phyloP scores from a whole-genome alignment of 1,140 invertebrate species.

The Lucilia cuprina region DNA sequence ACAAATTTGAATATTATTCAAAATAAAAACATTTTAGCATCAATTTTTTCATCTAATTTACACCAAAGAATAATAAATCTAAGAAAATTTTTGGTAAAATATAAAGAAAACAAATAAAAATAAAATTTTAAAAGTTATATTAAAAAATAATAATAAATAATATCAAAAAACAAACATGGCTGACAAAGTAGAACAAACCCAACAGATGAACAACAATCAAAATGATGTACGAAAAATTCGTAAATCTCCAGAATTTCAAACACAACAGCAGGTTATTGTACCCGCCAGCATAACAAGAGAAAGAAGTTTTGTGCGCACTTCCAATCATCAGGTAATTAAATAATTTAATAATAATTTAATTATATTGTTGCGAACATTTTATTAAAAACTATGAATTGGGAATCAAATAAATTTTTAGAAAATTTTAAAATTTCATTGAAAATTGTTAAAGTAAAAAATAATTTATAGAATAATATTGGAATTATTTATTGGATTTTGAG shows the following conservation, averaged over 20 bases:
- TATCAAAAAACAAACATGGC: constrained; percentile 21
- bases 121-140: neutral
- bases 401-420: too few species aligned
- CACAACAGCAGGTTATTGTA: constrained; percentile 42
- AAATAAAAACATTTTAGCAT: neutral
- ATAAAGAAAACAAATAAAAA: neutral
- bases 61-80: neutral
- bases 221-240: constrained; percentile 55
- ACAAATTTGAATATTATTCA: neutral
- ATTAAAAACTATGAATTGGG: too few species aligned
- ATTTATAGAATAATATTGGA: too few species aligned
- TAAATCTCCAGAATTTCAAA: constrained; percentile 58
- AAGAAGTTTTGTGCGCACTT: constrained; percentile 68
- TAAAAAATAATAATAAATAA: too few species aligned
- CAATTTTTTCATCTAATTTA: neutral
- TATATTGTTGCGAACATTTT: too few species aligned
- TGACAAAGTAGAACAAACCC: constrained; percentile 54
- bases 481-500: too few species aligned
- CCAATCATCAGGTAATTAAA: constrained; percentile 66
- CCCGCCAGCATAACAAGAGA: constrained; percentile 67
- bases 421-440: too few species aligned
- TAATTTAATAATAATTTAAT: too few species aligned
- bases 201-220: constrained; percentile 39
- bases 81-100: neutral
- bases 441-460: too few species aligned